Conservation (phyloP, 2,113 vertebrate species). For the Cairina moschata region DNA sequence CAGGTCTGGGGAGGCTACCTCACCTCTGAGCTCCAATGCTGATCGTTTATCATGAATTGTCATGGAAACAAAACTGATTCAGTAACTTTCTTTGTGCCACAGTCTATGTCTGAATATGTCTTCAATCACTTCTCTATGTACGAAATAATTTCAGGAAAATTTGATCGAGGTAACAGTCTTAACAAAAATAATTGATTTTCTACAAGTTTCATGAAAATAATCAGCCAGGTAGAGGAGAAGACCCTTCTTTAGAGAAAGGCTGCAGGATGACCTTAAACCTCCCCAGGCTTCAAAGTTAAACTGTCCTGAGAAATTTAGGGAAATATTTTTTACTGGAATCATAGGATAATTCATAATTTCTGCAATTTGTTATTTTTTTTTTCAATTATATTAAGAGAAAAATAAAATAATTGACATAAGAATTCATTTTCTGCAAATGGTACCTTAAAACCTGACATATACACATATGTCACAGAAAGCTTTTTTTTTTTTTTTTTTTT, state of each 20-base stretch:
- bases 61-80: background rate
- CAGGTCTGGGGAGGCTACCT: background rate
- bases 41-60: background rate
- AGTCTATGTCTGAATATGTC: background rate
- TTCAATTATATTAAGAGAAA: background rate
- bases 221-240: background rate
- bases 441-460: background rate
- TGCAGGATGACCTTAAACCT: background rate
- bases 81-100: background rate
- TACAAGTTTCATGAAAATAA: background rate
- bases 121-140: background rate
- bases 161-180: background rate
- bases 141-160: background rate
- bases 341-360: background rate
- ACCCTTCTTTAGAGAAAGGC: background rate
- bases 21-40: background rate
- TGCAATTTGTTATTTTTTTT: background rate
- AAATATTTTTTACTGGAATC: background rate
- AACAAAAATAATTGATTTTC: background rate
- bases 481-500: background rate
- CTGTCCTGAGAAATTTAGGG: background rate
- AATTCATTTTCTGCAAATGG: background rate
- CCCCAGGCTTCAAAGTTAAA: background rate
- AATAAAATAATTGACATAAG: background rate
- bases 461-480: background rate